Percentiles rank a stretch among this genome's conserved stretches.
phyloP scores from a whole-genome alignment of 2,113 vertebrate genomes.

The Melanostigma gelatinosum region DNA sequence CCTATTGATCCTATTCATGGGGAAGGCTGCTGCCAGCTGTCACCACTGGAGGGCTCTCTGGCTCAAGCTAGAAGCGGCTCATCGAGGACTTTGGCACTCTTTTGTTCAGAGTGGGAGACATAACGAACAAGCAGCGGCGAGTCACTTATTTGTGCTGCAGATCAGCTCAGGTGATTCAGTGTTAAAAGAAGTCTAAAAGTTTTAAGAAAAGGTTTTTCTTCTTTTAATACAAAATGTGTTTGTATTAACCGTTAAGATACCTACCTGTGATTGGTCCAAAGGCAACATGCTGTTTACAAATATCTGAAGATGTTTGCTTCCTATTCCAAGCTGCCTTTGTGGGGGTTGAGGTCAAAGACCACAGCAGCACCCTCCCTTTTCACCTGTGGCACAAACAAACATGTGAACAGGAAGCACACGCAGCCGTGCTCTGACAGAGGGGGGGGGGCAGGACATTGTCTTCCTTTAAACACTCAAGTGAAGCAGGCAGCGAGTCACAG shows the following conservation, averaged over 20 bases:
- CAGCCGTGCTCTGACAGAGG: constrained; percentile 26
- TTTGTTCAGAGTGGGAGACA: constrained; percentile 27
- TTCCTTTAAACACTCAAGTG: neutral
- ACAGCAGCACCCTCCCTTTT: constrained; percentile 6
- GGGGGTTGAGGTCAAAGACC: constrained; percentile 41
- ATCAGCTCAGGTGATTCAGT: neutral
- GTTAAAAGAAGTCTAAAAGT: neutral
- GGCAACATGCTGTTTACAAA: neutral
- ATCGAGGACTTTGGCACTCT: neutral
- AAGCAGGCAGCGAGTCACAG: constrained; percentile 55
- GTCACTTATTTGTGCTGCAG: neutral
- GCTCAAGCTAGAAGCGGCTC: constrained; percentile 65
- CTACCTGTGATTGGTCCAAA: neutral
- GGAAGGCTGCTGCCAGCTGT: constrained; percentile 7
- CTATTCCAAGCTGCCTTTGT: neutral
- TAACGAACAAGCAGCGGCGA: no score
- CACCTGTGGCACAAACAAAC: constrained; percentile 63
- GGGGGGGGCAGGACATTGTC: constrained; percentile 6
- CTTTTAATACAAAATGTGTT: neutral
- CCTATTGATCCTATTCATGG: constrained; percentile 80
- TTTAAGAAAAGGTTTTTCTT: neutral
- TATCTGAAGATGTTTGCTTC: constrained; percentile 27
- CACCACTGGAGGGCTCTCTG: constrained; percentile 83
- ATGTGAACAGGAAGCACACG: constrained; percentile 58
- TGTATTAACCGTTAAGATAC: neutral